A percentile compares a stretch with the other conserved stretches of the same genome.
Evolutionary conservation across 2,797 vertebrate genomes (phyloP).

Genomic region (Euphonia xanthogaster): DNA sequence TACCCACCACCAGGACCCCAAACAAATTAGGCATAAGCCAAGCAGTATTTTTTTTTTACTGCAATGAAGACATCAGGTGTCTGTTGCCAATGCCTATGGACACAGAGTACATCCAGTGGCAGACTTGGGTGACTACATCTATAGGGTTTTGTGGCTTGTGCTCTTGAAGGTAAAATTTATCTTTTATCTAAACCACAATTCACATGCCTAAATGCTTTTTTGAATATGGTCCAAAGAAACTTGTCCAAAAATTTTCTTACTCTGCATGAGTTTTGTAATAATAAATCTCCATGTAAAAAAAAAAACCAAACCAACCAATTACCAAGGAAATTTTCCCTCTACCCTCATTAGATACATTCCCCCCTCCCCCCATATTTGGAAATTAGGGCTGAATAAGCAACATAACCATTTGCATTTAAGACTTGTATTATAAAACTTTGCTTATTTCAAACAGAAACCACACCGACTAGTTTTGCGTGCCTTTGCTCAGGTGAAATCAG

Average conservation of each 20-base stretch:
- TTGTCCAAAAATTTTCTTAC: neutral
- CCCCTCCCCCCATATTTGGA: neutral
- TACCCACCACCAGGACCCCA: neutral
- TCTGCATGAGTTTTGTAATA: neutral
- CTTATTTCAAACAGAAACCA: neutral
- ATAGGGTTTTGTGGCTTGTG: neutral
- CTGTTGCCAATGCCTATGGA: neutral
- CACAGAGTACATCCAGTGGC: neutral
- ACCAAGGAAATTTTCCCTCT: neutral
- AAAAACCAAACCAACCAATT: neutral
- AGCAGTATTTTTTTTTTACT: neutral
- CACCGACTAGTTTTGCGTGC: neutral
- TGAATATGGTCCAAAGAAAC: neutral
- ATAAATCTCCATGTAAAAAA: neutral
- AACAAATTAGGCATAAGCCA: neutral
- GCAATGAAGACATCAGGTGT: neutral
- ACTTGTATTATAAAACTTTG: neutral
- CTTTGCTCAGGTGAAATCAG: neutral
- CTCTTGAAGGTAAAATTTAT: neutral
- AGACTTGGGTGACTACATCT: neutral
- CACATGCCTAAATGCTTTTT: neutral
- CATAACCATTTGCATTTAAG: neutral
- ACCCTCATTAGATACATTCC: neutral
- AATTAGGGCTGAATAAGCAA: neutral
- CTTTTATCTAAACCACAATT: neutral